Evolutionary conservation across 2,797 vertebrate genomes (phyloP).

Genomic region (Catostomus latipinnis): DNA sequence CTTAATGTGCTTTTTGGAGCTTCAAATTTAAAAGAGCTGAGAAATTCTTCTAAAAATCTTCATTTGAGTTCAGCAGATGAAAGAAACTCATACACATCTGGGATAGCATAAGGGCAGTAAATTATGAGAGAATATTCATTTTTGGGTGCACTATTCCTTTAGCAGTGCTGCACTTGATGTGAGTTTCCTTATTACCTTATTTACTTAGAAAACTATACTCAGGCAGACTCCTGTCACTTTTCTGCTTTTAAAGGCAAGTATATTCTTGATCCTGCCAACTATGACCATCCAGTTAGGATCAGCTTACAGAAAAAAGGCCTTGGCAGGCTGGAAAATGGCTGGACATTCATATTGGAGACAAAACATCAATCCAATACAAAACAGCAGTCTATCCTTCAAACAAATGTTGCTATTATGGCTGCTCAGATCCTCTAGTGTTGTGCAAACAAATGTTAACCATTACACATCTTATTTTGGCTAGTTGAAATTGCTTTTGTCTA

Average conservation of each 20-base stretch:
- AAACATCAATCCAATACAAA: slow-evolving; percentile 44
- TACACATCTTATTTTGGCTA: neutral
- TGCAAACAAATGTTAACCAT: neutral
- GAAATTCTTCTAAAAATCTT: no score
- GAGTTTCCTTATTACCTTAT: slow-evolving; percentile 30
- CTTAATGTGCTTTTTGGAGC: no score
- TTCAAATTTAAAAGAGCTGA: no score
- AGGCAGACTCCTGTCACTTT: slow-evolving; percentile 30
- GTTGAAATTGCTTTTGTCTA: neutral
- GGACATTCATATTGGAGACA: slow-evolving; percentile 47
- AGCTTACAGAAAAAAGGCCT: slow-evolving; percentile 56
- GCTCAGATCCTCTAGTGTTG: neutral
- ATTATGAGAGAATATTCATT: no score
- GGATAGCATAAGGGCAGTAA: no score
- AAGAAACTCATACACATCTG: no score
- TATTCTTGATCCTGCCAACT: slow-evolving; percentile 51
- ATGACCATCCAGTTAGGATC: slow-evolving; percentile 59
- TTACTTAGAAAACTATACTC: slow-evolving; percentile 40
- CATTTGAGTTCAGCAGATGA: no score
- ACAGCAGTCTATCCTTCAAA: slow-evolving; percentile 11
- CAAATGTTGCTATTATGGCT: slow-evolving; percentile 1
- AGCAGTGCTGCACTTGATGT: slow-evolving; percentile 24
- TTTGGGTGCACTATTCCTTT: neutral
- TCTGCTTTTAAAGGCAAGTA: slow-evolving; percentile 48
- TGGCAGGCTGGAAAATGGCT: slow-evolving; percentile 37